These are phyloP conservation scores for Apostichopus leukothele DNA, from an alignment of 53 echinoderm and acorn worm species.

Conservation along the genomic window DNA sequence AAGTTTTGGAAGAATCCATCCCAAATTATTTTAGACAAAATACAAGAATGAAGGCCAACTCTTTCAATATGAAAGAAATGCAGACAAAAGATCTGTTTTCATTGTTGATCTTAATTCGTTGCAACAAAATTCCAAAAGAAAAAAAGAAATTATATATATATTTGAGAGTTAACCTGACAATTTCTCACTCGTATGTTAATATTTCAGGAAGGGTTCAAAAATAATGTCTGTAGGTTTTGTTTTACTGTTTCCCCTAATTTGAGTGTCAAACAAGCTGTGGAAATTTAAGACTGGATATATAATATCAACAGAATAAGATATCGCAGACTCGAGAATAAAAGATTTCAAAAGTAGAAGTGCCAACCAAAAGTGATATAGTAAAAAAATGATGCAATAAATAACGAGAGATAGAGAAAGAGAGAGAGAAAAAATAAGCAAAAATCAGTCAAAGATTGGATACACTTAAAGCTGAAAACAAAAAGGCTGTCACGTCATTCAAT, in stretches of 20 bases:
- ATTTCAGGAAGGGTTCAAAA: constrained; percentile 7
- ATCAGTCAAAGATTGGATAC: not conserved
- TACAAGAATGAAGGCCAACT: not conserved
- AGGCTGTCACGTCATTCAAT: constrained; percentile 41
- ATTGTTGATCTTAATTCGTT: not conserved
- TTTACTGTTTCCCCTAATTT: not conserved
- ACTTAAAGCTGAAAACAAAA: constrained; percentile 43
- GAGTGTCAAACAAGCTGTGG: constrained; percentile 39
- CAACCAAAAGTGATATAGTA: not conserved
- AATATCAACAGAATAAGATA: not conserved
- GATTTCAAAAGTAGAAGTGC: not conserved
- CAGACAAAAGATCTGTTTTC: not conserved
- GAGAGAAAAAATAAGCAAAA: constrained; percentile 8
- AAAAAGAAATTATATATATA: not conserved
- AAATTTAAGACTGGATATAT: constrained; percentile 13
- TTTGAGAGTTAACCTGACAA: not conserved
- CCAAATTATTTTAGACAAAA: not conserved
- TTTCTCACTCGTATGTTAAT: not conserved
- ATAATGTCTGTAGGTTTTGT: not conserved
- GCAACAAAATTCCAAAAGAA: not conserved
- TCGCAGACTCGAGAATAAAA: not conserved
- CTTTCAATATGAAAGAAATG: constrained; percentile 11
- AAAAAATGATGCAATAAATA: constrained; percentile 3
- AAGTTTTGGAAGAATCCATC: not conserved
- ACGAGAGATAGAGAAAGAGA: not conserved